phyloP scores from a whole-genome alignment of 2,113 vertebrate species.

The Mustelus asterias region DNA sequence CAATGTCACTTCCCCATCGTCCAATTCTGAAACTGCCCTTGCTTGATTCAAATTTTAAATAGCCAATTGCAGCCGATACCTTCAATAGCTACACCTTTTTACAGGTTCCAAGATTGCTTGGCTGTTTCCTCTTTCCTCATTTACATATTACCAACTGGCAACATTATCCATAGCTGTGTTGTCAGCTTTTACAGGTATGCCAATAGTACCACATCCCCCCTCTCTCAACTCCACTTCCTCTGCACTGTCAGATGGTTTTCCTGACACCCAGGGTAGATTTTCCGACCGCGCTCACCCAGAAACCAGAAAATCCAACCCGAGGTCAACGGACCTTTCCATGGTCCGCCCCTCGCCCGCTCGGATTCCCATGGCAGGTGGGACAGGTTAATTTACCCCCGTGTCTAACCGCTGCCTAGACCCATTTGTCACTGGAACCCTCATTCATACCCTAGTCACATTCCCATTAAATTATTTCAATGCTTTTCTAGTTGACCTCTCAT shows the following conservation, averaged over 20 bases:
- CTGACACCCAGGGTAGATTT: neutral
- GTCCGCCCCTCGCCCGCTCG: too few relatives aligned
- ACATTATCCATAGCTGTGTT: neutral
- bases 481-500: neutral
- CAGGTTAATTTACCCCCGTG: neutral
- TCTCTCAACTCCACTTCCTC: neutral
- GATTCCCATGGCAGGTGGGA: too few relatives aligned
- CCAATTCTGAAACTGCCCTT: neutral
- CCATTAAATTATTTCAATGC: neutral
- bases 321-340: too few relatives aligned
- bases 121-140: neutral
- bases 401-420: neutral
- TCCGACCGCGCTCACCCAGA: too few relatives aligned
- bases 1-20: neutral
- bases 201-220: neutral
- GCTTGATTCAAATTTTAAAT: neutral
- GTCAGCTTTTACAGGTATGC: neutral
- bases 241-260: neutral
- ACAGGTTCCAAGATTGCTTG: neutral
- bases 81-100: neutral
- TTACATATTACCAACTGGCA: neutral
- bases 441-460: neutral
- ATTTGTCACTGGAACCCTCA: neutral
- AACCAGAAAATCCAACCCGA: too few relatives aligned
- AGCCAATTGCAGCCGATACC: neutral